Evolutionary conservation across 1,140 invertebrate genomes (phyloP).

Genomic region (Euschistus heros): DNA sequence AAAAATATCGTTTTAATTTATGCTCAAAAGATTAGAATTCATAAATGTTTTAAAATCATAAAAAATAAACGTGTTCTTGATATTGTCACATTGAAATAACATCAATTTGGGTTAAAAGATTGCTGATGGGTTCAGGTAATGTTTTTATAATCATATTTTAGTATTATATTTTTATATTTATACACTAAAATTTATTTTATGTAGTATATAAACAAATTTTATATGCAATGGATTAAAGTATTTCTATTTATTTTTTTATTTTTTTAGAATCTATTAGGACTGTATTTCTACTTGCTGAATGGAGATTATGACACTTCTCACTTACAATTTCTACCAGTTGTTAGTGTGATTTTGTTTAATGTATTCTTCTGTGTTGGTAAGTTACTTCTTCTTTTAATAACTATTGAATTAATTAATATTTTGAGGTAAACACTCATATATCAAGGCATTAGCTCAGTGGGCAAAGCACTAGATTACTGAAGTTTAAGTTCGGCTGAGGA

Average conservation of each 20-base stretch:
- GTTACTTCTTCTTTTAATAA: background rate
- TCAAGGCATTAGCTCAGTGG: no score
- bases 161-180: background rate
- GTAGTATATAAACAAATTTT: background rate
- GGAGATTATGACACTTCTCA: background rate
- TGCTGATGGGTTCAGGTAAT: background rate
- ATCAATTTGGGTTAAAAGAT: background rate
- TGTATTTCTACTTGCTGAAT: slow-evolving; percentile 22
- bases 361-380: slow-evolving; percentile 21
- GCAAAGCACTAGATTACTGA: no score
- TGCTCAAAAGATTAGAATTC: no score
- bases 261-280: slow-evolving; percentile 14
- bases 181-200: background rate
- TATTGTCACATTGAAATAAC: background rate
- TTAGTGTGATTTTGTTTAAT: slow-evolving; percentile 17
- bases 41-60: no score
- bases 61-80: no score
- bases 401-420: no score
- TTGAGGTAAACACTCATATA: no score
- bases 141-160: background rate
- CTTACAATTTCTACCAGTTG: slow-evolving; percentile 17
- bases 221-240: no score
- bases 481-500: no score
- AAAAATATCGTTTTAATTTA: no score
- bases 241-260: background rate